Base-by-base conservation (phyloP, 2,113 vertebrate species). In the Centrocercus urophasianus region DNA sequence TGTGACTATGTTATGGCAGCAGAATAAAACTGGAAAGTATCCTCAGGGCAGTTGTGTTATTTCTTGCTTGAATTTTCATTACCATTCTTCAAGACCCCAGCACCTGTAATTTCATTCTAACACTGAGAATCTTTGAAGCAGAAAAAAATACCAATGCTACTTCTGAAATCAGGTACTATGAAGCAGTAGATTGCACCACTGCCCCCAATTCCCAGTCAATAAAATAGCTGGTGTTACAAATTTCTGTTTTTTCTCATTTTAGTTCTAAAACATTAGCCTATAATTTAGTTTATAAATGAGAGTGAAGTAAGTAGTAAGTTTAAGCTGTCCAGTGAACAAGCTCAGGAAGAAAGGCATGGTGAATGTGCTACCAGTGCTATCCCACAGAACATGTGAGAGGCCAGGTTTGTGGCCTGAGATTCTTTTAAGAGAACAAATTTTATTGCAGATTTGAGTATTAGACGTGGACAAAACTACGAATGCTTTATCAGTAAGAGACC, bases 1-100 rank as follows among this genome's bases (percentile, higher is more conserved):
- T 98, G 72, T 97, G 95, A 96, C 81, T 93, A n/a, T 83, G 72
- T 90, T 91, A 90, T 76, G 86, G 96, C 81, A 96, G 91, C 95
- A 95, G 93, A 98, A 97, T 98, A 98, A 98, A 98, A 97, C 83
- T 95, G 95, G 92, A 96, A 92, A 91, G 82, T 92, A 90, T 72
- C 86, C 83, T 92, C 1, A 5, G 73, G 67, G 56, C 66, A 25
- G 20, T 52, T 13, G 3, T 50, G 50, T 50, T 36, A 5, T 5
- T 19, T 36, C 34, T 11, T 20, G 40, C 40, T 85, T 73, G 36
- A 60, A 30, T 54, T 82, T 77, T 50, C 0, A 2, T 42, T 78
- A 71, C 34, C 5, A 6, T 38, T 73, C 82, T 72, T 65, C 13
- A 76, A 85, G 94, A 79, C 52, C 52, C 52, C 1, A 2, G 28